Percentiles rank a stretch among this genome's conserved stretches.
phyloP scores from a whole-genome alignment of 2,113 vertebrate genomes.

The Dermatemys mawii region DNA sequence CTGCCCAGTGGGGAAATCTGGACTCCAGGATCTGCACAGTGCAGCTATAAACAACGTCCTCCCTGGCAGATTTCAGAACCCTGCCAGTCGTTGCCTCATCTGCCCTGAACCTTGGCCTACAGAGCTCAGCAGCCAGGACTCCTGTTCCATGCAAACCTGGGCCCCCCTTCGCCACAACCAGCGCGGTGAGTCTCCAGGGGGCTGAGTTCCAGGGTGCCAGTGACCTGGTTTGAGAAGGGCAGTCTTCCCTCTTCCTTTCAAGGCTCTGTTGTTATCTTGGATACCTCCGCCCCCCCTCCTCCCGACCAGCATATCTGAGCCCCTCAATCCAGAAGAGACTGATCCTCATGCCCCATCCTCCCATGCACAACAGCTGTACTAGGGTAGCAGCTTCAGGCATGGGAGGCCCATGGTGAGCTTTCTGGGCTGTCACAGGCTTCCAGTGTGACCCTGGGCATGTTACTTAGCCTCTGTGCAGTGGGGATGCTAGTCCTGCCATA shows the following conservation, averaged over 20 bases:
- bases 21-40: background rate
- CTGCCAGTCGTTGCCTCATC: background rate
- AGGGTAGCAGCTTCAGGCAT: background rate
- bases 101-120: background rate
- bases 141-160: background rate
- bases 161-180: background rate
- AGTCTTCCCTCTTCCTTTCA: background rate
- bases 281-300: background rate
- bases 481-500: background rate
- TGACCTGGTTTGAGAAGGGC: background rate
- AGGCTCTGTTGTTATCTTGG: background rate
- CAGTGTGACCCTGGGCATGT: background rate
- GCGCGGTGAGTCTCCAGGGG: background rate
- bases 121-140: background rate
- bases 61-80: background rate
- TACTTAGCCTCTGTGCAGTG: background rate
- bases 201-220: background rate
- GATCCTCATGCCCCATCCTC: too few relatives aligned
- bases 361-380: background rate
- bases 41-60: background rate
- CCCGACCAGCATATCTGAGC: too few relatives aligned
- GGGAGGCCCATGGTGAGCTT: too few relatives aligned
- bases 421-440: background rate
- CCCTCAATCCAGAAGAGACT: too few relatives aligned
- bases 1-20: background rate